Base-by-base conservation (phyloP, 2,797 vertebrate species). In the Lithobates pipiens region DNA sequence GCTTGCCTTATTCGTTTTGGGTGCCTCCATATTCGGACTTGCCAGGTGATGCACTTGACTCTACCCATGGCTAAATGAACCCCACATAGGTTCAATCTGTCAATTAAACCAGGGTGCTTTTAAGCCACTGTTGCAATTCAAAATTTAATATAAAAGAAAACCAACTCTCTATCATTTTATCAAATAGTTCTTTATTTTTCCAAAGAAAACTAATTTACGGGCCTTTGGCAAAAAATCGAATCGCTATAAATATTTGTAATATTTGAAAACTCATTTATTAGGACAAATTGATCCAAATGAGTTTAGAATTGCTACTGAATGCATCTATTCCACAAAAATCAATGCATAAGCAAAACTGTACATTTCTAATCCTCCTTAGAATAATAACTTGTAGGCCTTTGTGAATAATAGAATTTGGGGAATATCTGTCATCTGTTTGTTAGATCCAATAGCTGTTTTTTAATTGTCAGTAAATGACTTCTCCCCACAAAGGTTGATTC, bases 21-120 rank as follows among this genome's bases (percentile, higher is more conserved):
- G 42, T n/a, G 44, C 34, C 69, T 63, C 32, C 16, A 32, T 25
- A 50, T 57, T n/a, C 32, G 39, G 21, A 8, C 57, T 72, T 72
- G 50, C 50, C 68, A 81, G 70, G 13, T 72, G 46, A 72, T 32
- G 9, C 46, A 36, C 32, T 29, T 29, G 29, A 29, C 29, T 80
- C 29, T 69, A 70, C 27, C 42, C 27, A 72, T 81, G 69, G 32
- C 15, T 57, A 32, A 72, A 72, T 25, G 15, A 81, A 57, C 32
- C 61, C 36, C 44, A 36, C 39, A 23, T 34, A 34, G 18, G 15
- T 67, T 68, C n/a, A 57, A 50, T 50, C 15, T 0, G 46, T 50
- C 11, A 15, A 50, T 13, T 50, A 15, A 50, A 50, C 46, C 11
- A 11, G 0, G 0, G 46, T 50, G 46, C 46, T 50, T 50, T 50